Conservation (phyloP, 2,113 vertebrate genomes). For the Brachyhypopomus gauderio region DNA sequence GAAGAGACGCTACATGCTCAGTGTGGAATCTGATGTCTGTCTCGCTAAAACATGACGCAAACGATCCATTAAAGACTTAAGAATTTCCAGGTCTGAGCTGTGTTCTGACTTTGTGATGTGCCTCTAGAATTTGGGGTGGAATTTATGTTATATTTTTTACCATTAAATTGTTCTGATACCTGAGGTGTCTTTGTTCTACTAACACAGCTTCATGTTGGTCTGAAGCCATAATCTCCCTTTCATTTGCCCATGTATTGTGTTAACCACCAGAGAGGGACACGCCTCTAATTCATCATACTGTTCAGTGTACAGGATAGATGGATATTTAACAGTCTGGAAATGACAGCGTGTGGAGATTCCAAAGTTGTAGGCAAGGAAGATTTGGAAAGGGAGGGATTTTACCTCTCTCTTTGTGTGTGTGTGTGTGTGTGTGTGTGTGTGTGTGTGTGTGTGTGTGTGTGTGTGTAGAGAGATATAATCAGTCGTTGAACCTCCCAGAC, state of each 20-base stretch:
- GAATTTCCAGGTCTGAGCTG: constrained; percentile 6
- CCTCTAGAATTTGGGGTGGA: constrained; percentile 18
- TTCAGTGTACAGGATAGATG: background rate
- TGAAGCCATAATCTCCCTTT: background rate
- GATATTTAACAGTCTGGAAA: constrained; percentile 44
- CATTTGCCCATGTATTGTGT: constrained; percentile 12
- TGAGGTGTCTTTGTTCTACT: too few species aligned
- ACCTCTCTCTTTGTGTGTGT: constrained; percentile 55
- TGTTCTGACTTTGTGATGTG: constrained; percentile 17
- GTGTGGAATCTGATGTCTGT: too few species aligned
- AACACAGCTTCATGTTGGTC: background rate
- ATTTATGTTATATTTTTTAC: background rate
- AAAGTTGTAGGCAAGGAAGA: constrained; percentile 29
- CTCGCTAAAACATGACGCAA: too few species aligned
- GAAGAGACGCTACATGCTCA: too few species aligned
- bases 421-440: constrained; percentile 45
- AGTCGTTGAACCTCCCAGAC: constrained; percentile 69
- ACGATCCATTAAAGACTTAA: too few species aligned
- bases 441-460: constrained; percentile 34
- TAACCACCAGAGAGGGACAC: constrained; percentile 2
- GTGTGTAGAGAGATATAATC: constrained; percentile 72
- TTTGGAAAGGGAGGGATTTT: constrained; percentile 73
- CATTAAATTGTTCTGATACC: background rate
- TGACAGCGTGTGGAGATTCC: background rate
- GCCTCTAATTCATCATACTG: constrained; percentile 24